A percentile compares a stretch with the other conserved stretches of the same genome.
These are phyloP conservation scores for Limnephilus auricula DNA, from an alignment of 2,888 invertebrate genomes.

Conservation along the genomic window DNA sequence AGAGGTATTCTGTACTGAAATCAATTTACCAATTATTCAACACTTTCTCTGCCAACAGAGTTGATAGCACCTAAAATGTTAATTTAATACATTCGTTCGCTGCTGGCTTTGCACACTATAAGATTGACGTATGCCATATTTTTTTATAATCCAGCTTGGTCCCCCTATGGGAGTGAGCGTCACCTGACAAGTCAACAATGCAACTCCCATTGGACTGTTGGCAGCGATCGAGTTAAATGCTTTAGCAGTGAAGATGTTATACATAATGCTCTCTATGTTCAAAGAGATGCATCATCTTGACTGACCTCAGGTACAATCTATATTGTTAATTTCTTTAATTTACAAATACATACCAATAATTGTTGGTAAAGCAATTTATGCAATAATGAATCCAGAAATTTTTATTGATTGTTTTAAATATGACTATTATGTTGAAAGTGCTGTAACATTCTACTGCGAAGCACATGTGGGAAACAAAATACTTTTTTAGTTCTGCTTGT, in stretches of 20 bases:
- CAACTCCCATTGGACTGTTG: too few species aligned
- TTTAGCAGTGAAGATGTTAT: background rate
- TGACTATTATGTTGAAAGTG: background rate
- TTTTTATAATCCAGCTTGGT: too few species aligned
- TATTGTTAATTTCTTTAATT: background rate
- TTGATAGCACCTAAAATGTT: background rate
- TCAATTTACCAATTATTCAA: background rate
- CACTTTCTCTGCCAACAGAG: background rate
- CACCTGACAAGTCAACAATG: too few species aligned
- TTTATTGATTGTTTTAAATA: background rate
- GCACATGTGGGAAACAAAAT: background rate
- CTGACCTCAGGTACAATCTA: background rate
- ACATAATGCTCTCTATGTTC: background rate
- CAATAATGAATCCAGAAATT: background rate
- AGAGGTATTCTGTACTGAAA: background rate
- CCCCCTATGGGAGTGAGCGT: too few species aligned
- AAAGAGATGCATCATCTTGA: background rate
- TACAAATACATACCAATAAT: background rate
- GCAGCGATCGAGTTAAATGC: too few species aligned
- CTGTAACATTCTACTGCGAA: background rate
- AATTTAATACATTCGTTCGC: background rate
- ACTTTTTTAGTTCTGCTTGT: background rate
- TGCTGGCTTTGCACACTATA: too few species aligned
- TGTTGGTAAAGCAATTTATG: background rate
- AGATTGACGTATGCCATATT: too few species aligned